Base-by-base conservation (phyloP, 2,797 vertebrate species). In the Hyperoplus lanceolatus region DNA sequence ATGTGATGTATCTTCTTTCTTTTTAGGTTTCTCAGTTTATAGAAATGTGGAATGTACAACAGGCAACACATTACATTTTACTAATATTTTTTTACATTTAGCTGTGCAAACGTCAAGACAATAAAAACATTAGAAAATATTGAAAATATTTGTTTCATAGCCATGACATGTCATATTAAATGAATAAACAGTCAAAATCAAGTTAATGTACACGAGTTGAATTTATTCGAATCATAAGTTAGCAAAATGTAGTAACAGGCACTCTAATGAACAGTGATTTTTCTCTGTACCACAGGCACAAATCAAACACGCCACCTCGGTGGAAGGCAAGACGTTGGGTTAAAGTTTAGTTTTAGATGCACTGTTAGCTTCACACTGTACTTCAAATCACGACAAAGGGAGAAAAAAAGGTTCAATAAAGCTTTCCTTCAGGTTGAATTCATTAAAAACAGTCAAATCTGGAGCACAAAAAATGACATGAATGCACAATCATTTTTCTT, bases 231-330 rank as follows among this genome's bases (percentile, higher is more conserved):
- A 29, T 29, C 41, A 83, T 66, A 80, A 79, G 64, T 90, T 81
- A 83, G 74, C 78, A 88, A 74, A 89, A 82, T 60, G 73, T 65
- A 79, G 75, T 81, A 75, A 83, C 87, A 91, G 88, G 84, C 87
- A 91, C 87, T 87, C 81, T 51, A 54, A 84, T 62, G 89, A 79
- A 82, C 70, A 64, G 5, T 78, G 29, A 15, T 75, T 55, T 83
- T 58, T 43, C 51, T 84, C 79, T 93, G 92, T 89, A 88, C 89
- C 91, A 93, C 86, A 90, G 93, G 92, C 89, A 94, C 91, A 91
- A 90, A 89, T 81, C 61, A 89, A 92, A 92, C 77, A 90, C 48
- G 65, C 86, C 91, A n/a, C 16, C 55, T 42, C 71, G 89, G 86
- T 87, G 72, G 49, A 88, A 87, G 75, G 76, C 91, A 94, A 93